These are phyloP conservation scores for Meandrina meandrites DNA, from an alignment of 92 coral and sea anemone species.

Conservation along the genomic window DNA sequence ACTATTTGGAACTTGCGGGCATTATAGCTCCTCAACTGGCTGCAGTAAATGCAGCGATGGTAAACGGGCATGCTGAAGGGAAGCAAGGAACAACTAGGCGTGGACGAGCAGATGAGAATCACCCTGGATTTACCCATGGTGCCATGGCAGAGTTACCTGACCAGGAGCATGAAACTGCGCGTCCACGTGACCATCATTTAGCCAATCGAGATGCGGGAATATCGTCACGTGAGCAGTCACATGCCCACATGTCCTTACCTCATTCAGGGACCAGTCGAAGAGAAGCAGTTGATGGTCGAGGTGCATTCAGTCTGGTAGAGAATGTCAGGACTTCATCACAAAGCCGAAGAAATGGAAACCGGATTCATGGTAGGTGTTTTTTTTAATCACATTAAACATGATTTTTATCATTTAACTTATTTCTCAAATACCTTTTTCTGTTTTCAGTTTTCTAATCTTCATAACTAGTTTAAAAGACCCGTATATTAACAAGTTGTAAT, in stretches of 20 bases:
- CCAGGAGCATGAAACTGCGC: neutral
- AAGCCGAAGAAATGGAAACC: slow-evolving; percentile 23
- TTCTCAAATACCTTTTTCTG: no score
- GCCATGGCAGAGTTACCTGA: neutral
- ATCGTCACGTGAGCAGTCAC: slow-evolving; percentile 14
- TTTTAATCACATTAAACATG: no score
- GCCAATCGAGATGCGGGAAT: neutral
- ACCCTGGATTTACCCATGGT: neutral
- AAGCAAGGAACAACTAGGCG: neutral
- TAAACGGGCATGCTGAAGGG: slow-evolving; percentile 19
- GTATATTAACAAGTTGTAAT: no score
- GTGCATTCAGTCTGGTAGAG: neutral
- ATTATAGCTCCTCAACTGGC: slow-evolving; percentile 64
- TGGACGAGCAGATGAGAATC: neutral
- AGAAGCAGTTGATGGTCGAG: neutral
- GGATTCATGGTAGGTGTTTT: neutral
- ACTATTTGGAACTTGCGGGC: slow-evolving; percentile 57
- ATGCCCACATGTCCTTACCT: slow-evolving; percentile 1
- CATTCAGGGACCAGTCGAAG: neutral
- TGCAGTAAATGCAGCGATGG: slow-evolving; percentile 29
- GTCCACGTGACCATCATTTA: neutral
- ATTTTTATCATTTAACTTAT: no score
- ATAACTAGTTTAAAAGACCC: no score
- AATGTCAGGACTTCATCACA: neutral
- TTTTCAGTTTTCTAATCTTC: no score